Evolutionary conservation across 2,888 invertebrate genomes (phyloP).

Genomic region (Drosophila macrospina): DNA sequence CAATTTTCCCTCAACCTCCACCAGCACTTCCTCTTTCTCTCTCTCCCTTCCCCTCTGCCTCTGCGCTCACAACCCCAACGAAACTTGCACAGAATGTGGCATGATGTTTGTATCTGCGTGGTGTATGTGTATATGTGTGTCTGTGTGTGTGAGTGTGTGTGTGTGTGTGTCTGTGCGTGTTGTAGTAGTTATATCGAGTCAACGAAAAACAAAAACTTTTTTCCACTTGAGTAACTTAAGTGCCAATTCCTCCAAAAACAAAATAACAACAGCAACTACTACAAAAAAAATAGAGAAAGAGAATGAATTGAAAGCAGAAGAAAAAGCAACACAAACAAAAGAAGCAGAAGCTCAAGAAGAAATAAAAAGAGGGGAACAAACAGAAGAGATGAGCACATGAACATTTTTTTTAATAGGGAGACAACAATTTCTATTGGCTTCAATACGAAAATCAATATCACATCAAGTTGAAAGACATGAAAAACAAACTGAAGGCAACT

Average conservation of each 20-base stretch:
- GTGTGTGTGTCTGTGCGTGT: conserved; percentile 31
- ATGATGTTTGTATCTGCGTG: conserved; percentile 51
- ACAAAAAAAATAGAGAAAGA: conserved; percentile 26
- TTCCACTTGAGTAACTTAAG: conserved; percentile 83
- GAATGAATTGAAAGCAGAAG: conserved; percentile 40
- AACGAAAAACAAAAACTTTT: conserved; percentile 82
- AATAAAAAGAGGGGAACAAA: conserved; percentile 15
- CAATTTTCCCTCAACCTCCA: not conserved
- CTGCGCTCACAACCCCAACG: conserved; percentile 28
- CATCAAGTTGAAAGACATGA: conserved; percentile 40
- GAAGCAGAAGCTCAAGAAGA: conserved; percentile 8
- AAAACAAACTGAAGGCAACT: conserved; percentile 47
- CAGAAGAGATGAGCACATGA: conserved; percentile 37
- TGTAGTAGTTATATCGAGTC: conserved; percentile 71
- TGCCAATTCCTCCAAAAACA: conserved; percentile 78
- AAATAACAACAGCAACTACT: conserved; percentile 11
- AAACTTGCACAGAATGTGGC: conserved; percentile 59
- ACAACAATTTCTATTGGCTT: conserved; percentile 14
- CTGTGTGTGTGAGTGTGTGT: conserved; percentile 10
- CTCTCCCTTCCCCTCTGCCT: not conserved
- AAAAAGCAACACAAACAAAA: conserved; percentile 48
- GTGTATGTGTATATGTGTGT: conserved; percentile 26
- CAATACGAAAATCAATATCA: conserved; percentile 52
- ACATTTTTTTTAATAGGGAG: conserved; percentile 40
- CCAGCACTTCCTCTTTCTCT: not conserved